Conservation (phyloP, 2,797 vertebrate species). For the Tinamus major region DNA sequence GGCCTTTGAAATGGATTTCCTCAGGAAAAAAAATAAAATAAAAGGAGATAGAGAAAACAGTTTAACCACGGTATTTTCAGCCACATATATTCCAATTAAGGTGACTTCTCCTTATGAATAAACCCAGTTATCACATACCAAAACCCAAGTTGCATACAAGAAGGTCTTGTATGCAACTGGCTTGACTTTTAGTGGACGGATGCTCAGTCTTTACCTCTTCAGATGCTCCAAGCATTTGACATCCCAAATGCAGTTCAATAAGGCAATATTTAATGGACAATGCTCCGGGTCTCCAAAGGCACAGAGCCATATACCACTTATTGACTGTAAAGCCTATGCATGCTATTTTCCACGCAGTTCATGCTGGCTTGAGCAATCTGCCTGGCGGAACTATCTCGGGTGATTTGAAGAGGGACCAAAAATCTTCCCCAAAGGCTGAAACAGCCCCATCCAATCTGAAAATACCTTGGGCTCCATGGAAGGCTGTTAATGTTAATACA, state of each 20-base stretch:
- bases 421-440: conserved; percentile 26
- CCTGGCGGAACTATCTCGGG: not conserved
- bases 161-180: not conserved
- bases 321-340: not conserved
- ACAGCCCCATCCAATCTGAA: not conserved
- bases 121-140: not conserved
- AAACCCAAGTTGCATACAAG: not conserved
- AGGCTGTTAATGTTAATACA: conserved; percentile 13
- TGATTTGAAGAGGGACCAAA: conserved; percentile 41
- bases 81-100: conserved; percentile 10
- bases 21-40: conserved; percentile 3
- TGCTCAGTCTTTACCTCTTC: not conserved
- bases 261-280: not conserved
- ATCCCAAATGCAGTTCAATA: not conserved
- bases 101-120: not conserved
- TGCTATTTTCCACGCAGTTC: not conserved
- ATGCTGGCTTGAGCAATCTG: conserved; percentile 12
- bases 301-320: not conserved
- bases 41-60: too few relatives aligned
- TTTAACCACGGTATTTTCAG: not conserved
- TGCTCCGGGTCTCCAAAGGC: not conserved
- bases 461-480: conserved; percentile 21
- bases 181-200: not conserved
- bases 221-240: not conserved
- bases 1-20: not conserved